A percentile compares a stretch with the other conserved stretches of the same genome.
Evolutionary conservation across 1,140 invertebrate genomes (phyloP).

Genomic region (Trichonephila clavata): DNA sequence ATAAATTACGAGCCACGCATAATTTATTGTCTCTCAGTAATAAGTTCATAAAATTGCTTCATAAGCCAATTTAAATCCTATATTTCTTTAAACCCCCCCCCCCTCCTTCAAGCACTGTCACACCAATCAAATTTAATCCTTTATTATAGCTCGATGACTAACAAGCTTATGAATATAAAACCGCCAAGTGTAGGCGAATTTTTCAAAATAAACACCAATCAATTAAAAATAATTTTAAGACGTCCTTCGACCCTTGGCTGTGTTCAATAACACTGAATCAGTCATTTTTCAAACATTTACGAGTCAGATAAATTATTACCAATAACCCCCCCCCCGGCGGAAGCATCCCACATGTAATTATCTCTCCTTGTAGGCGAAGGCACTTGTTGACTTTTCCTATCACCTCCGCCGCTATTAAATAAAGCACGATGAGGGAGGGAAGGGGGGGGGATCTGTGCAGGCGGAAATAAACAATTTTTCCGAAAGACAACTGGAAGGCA

Average conservation of each 20-base stretch:
- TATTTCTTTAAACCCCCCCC: no score
- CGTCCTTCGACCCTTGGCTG: neutral
- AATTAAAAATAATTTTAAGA: neutral
- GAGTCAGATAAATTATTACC: neutral
- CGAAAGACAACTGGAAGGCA: neutral
- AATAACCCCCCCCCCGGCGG: neutral
- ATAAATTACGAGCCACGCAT: no score
- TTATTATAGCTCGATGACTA: no score
- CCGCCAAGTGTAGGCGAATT: neutral
- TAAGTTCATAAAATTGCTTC: no score
- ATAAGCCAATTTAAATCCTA: no score
- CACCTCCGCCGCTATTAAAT: neutral
- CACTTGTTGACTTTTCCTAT: neutral
- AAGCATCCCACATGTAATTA: neutral
- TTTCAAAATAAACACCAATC: no score
- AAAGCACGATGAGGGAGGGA: neutral
- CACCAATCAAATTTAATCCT: no score
- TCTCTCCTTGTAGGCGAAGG: neutral
- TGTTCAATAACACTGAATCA: neutral
- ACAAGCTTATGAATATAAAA: no score
- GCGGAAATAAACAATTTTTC: constrained; percentile 1
- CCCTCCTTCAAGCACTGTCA: no score
- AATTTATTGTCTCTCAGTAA: no score
- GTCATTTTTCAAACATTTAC: neutral
- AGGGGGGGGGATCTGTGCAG: neutral